These are phyloP conservation scores for Amphimallon solstitiale DNA, from an alignment of 2,888 invertebrate genomes.

Conservation along the genomic window DNA sequence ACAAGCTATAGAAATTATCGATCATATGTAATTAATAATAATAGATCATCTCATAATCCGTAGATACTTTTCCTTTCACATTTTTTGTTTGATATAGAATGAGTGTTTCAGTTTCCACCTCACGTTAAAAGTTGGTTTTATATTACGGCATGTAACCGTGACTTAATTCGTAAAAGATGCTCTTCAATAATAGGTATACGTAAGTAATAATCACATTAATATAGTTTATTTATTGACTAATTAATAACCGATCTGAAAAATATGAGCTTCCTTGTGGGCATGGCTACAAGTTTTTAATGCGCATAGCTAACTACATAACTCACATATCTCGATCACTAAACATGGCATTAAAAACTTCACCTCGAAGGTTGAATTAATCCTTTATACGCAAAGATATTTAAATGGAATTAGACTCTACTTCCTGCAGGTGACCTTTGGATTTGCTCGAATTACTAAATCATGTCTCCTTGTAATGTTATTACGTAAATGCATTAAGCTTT, in stretches of 20 bases:
- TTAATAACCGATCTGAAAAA: background rate
- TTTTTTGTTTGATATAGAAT: too few species aligned
- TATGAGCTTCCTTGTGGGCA: background rate
- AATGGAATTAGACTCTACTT: background rate
- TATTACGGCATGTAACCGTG: too few species aligned
- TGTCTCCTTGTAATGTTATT: background rate
- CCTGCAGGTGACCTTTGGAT: conserved; percentile 3
- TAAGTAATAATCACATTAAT: too few species aligned
- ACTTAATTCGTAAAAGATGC: too few species aligned
- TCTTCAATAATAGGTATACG: too few species aligned
- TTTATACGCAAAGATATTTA: background rate
- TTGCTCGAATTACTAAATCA: conserved; percentile 1
- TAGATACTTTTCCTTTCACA: too few species aligned
- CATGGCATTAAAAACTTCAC: background rate
- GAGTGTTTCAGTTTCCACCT: too few species aligned
- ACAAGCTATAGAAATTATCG: too few species aligned
- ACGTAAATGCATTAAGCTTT: background rate
- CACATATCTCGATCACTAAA: background rate
- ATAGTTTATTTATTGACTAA: background rate
- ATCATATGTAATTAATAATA: too few species aligned
- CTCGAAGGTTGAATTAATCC: conserved; percentile 2
- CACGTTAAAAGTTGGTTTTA: too few species aligned
- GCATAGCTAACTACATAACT: background rate
- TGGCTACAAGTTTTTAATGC: background rate
- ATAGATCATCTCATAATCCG: too few species aligned